Conservation (phyloP, 2,113 vertebrate genomes). For the Sterrhoptilus dennistouni region DNA sequence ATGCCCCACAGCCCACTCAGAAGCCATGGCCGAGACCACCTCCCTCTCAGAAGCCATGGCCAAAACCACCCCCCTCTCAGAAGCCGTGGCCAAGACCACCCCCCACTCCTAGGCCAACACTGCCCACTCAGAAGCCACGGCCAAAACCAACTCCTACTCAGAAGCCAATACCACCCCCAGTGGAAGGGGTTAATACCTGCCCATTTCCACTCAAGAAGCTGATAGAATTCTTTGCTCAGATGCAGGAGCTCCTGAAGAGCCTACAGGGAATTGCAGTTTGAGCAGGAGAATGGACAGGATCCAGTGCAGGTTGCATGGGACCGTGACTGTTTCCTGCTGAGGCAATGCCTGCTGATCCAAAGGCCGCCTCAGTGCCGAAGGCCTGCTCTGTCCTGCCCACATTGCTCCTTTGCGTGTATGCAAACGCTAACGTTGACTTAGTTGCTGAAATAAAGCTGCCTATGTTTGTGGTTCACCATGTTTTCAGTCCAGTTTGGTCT, state of each 20-base stretch:
- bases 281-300: background rate
- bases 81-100: background rate
- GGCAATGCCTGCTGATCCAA: background rate
- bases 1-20: background rate
- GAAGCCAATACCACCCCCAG: background rate
- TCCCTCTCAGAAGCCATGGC: background rate
- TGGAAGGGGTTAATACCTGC: rapidly evolving
- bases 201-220: background rate
- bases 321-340: rapidly evolving
- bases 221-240: background rate
- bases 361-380: background rate
- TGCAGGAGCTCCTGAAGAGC: background rate
- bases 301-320: background rate
- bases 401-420: background rate
- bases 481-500: background rate
- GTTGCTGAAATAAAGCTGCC: background rate
- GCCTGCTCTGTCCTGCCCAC: background rate
- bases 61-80: rapidly evolving
- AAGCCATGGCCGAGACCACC: background rate
- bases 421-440: background rate
- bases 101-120: no score
- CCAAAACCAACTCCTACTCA: background rate
- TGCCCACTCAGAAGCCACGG: background rate
- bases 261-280: background rate
- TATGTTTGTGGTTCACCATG: background rate